Base-by-base conservation (phyloP, 2,113 vertebrate species). In the Anguilla japonica region DNA sequence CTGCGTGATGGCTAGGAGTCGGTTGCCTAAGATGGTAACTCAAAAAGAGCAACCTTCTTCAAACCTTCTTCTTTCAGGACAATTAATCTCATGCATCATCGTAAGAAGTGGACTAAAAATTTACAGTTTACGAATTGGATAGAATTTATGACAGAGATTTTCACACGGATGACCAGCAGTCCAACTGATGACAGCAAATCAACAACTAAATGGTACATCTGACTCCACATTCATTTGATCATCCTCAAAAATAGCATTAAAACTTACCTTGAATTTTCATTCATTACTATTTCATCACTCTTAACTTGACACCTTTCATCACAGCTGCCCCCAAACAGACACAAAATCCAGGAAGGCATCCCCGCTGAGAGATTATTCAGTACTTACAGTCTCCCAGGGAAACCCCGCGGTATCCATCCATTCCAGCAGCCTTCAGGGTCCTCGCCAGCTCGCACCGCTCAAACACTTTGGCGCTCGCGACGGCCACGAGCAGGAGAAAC, bases 311-410 rank as follows among this genome's bases (percentile, higher is more conserved):
- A 34, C 34, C 34, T 34, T 34, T 34, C 34, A 34, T 34, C 34
- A 34, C 34, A 34, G 1, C 50, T 14, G 50, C 50, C 18, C 60
- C 60, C 5, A 26, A 63, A 22, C 20, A 8, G 18, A 14, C 26
- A 50, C 60, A 15, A 26, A 26, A 1, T 50, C 50, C 9, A 22
- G 26, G 56, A 29, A 71, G 29, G 22, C 2, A 0, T 20, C 4
- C 9, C 8, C 8, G 53, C 53, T 56, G 53, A 13, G 53, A 60
- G 56, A 11, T 53, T 53, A 53, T 34, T 13, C 0, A 3, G 13
- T 87, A 91, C 95, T 94, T 85, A 96, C 95, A 96, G 87, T 96
- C 91, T 34, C 92, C 92, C 89, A 96, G 81, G 81, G 84, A 89
- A 86, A 93, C 91, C 14, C 90, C 95, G 0, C 0, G 0, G 2